A percentile compares a stretch with the other conserved stretches of the same genome.
phyloP scores from a whole-genome alignment of 30 jellyfish, hydroid and myxozoan genomes.

The Aurelia aurita region DNA sequence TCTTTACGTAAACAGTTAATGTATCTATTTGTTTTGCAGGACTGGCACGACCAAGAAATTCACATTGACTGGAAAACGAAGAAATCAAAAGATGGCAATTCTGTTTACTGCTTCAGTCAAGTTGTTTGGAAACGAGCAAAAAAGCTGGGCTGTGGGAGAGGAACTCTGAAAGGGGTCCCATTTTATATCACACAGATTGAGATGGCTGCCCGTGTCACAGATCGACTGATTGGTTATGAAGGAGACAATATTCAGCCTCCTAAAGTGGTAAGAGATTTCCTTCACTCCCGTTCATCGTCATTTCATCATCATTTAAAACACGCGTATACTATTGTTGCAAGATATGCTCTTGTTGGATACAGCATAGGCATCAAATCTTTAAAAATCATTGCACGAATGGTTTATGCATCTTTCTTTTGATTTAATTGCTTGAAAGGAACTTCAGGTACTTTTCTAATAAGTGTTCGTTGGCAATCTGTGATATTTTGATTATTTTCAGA shows the following conservation, averaged over 20 bases:
- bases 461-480: no score
- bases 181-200: conserved; percentile 90
- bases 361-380: no score
- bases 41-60: conserved; percentile 95
- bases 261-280: conserved; percentile 10
- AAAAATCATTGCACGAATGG: no score
- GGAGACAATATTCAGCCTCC: conserved; percentile 70
- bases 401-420: no score
- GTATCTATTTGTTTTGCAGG: conserved; percentile 8
- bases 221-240: conserved; percentile 51
- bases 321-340: no score
- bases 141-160: conserved; percentile 85
- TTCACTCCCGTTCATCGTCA: no score
- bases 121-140: conserved; percentile 89
- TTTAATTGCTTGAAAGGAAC: no score
- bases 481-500: no score
- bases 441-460: no score
- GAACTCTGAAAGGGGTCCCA: conserved; percentile 67
- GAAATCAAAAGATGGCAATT: conserved; percentile 51
- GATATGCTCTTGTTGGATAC: no score
- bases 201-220: conserved; percentile 67
- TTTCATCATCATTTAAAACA: no score
- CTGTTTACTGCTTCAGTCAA: conserved; percentile 89
- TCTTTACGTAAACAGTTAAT: no score
- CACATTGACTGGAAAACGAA: conserved; percentile 82